Conservation (phyloP, 1,140 invertebrate genomes). For the Teleogryllus occipitalis region DNA sequence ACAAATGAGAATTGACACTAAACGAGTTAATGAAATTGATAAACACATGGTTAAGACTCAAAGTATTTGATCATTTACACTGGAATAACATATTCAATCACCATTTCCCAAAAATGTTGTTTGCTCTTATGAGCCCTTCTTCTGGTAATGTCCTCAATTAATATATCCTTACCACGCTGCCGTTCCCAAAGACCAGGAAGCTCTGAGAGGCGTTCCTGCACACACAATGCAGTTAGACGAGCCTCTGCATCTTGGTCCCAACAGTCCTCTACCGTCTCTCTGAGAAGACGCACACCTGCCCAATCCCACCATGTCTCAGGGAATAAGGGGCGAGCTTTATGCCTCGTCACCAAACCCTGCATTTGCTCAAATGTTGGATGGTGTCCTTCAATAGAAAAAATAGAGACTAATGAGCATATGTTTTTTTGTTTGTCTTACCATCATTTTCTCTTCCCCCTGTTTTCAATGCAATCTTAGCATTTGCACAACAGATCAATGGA, state of each 20-base stretch:
- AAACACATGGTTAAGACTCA: too few species aligned
- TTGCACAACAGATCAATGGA: too few species aligned
- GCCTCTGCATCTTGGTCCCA: slow-evolving; percentile 93
- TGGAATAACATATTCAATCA: too few species aligned
- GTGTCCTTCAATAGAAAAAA: slow-evolving; percentile 37
- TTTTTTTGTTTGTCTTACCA: too few species aligned
- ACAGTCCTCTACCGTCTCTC: slow-evolving; percentile 87
- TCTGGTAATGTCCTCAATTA: not conserved
- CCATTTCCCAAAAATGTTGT: too few species aligned
- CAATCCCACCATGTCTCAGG: slow-evolving; percentile 53
- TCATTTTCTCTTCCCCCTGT: too few species aligned
- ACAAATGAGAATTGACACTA: too few species aligned
- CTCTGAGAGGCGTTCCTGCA: slow-evolving; percentile 75
- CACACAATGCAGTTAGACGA: slow-evolving; percentile 79
- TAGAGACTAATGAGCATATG: too few species aligned
- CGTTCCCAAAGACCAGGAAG: slow-evolving; percentile 49
- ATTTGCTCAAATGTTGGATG: slow-evolving; percentile 69
- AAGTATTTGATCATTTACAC: too few species aligned
- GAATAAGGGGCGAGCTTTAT: slow-evolving; percentile 77
- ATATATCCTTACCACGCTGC: slow-evolving; percentile 33
- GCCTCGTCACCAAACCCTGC: slow-evolving; percentile 70
- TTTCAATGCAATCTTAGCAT: too few species aligned
- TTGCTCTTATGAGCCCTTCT: too few species aligned
- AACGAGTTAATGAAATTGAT: too few species aligned
- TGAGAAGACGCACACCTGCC: slow-evolving; percentile 60